phyloP scores from a whole-genome alignment of 1,140 invertebrate species.

The Psilanteris sp. region DNA sequence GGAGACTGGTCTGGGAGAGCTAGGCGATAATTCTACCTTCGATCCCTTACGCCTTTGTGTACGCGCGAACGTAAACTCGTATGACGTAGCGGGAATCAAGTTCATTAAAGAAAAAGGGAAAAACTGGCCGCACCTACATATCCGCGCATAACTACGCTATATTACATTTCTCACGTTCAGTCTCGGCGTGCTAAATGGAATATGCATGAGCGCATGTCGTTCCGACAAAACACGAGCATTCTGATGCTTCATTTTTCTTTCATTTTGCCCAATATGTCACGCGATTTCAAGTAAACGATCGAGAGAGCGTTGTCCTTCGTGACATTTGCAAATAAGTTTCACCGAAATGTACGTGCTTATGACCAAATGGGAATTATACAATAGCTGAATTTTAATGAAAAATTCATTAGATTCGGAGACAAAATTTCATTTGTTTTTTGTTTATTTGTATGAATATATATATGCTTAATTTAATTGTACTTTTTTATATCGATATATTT shows the following conservation, averaged over 20 bases:
- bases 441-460: too few species aligned
- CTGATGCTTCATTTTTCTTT: background rate
- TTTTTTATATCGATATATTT: too few species aligned
- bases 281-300: too few species aligned
- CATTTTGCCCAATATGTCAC: too few species aligned
- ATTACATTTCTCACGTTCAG: constrained; percentile 57
- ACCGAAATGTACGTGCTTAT: too few species aligned
- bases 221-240: constrained; percentile 22
- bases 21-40: constrained; percentile 38
- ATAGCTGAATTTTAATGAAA: too few species aligned
- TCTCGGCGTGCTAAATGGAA: constrained; percentile 14
- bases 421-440: too few species aligned
- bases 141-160: constrained; percentile 43
- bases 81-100: constrained; percentile 42
- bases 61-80: constrained; percentile 23
- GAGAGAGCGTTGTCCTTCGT: too few species aligned
- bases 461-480: too few species aligned
- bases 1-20: constrained; percentile 62
- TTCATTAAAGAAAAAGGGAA: constrained; percentile 57
- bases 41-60: constrained; percentile 27
- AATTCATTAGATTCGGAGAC: too few species aligned
- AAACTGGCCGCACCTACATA: constrained; percentile 63
- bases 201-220: constrained; percentile 34
- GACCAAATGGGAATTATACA: too few species aligned
- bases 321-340: too few species aligned